Base-by-base conservation (phyloP, 2,888 invertebrate species). In the Cantharis lateralis region DNA sequence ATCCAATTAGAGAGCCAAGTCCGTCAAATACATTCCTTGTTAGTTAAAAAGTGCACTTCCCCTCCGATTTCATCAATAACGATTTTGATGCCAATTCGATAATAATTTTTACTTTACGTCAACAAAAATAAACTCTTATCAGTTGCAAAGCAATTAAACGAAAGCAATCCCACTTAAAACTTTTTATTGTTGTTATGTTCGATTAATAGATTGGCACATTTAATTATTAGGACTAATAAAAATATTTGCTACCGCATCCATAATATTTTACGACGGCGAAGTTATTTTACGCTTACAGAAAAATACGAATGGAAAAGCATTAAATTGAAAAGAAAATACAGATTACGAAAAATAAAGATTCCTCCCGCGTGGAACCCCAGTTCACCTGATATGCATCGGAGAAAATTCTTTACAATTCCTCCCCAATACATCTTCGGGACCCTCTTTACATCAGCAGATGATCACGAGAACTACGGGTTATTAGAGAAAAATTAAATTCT, bases 1-100 rank as follows among this genome's bases (percentile, higher is more conserved):
- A 86, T 86, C 85, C 86, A 86, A 86, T 86, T 86, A 86, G 84
- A 82, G 83, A 76, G 76, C 79, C 81, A 80, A 80, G 84, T 84
- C 85, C 84, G 84, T 83, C 85, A 83, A 82, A 84, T 84, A 82
- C 84, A 85, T 86, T 86, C 83, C 84, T 84, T 80, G 84, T 83
- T 84, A 83, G 84, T 84, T 83, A 84, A 84, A 85, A 79, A 81
- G 77, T 63, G 63, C 24, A 16, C 80, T 77, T 77, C 75, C 74
- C 81, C 80, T 78, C 81, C 76, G 78, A 81, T 82, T 82, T 75
- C 83, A 84, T 83, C 82, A 82, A 83, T 83, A 83, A 82, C 80
- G 79, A 78, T 73, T 77, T 79, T 72, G 70, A 73, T 61, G 18
- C 15, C 32, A 61, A 16, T 20, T 48, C n/a, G n/a, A 48, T 48